Conservation (phyloP, 1,140 invertebrate species). For the Ips nitidus region DNA sequence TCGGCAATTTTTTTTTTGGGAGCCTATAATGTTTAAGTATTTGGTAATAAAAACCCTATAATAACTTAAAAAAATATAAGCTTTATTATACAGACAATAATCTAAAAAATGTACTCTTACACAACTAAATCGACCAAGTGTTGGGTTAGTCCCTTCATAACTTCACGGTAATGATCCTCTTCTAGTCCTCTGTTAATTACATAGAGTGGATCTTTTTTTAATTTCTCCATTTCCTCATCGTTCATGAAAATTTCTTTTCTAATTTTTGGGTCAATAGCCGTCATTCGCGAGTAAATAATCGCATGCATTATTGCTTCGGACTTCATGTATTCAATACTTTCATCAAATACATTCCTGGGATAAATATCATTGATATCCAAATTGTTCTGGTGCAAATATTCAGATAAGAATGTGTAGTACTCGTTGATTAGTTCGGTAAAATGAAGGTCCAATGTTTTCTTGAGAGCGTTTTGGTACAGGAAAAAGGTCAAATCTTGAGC, state of each 20-base stretch:
- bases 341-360: conserved; percentile 7
- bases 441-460: conserved; percentile 44
- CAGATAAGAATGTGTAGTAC: conserved; percentile 22
- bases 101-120: too few species aligned
- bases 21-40: too few species aligned
- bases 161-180: conserved; percentile 9
- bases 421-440: conserved; percentile 5
- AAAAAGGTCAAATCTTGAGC: conserved; percentile 57
- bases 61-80: too few species aligned
- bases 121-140: conserved; percentile 3
- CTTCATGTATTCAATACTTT: conserved; percentile 14
- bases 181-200: conserved; percentile 3
- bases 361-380: conserved; percentile 17
- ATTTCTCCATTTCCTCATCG: conserved; percentile 15
- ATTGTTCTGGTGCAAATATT: conserved; percentile 5
- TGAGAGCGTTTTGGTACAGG: conserved; percentile 56
- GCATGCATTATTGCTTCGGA: conserved; percentile 2
- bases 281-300: conserved; percentile 5
- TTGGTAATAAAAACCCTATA: too few species aligned
- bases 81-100: too few species aligned
- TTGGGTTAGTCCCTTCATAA: neutral
- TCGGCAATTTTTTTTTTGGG: too few species aligned
- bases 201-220: neutral
- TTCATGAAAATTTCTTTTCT: neutral
- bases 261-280: neutral